Base-by-base conservation (phyloP, 2,888 invertebrate genomes). In the Oscheius myriophilus region DNA sequence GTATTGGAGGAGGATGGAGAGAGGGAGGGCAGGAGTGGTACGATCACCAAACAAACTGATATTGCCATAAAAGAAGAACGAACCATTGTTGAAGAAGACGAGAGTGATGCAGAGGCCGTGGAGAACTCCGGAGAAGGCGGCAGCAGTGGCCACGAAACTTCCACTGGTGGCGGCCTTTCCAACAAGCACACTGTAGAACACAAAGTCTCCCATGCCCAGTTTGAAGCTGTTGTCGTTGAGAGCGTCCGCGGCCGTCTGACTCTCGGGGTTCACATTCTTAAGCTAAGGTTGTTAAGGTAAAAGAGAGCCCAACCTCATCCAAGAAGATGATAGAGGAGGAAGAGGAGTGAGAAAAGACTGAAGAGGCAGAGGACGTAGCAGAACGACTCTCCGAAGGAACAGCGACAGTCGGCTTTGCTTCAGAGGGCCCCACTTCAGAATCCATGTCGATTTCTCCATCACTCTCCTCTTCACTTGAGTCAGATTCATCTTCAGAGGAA, bases 181-280 rank as follows among this genome's bases (percentile, higher is more conserved):
- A 52, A 82, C 78, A n/a, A 83, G 69, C 21, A 83, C 69, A 67
- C 80, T 74, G 72, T 83, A 83, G 75, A 83, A 83, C 39, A 83
- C 82, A 58, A 82, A 83, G 49, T 83, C 83, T 42, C 83, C 83
- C 71, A 83, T 79, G n/a, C 83, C 83, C 21, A 83, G 80, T 25
- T 61, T 61, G 61, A 49, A 49, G 18, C n/a, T 61, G 33, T 70
- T 71, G 49, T 78, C 80, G 49, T 78, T 73, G 23, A 80, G 64
- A 2, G 78, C 76, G 43, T 80, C 78, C 3, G 71, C 76, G n/a
- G 75, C 75, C 14, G 78, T 78, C 9, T 42, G 18, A 46, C 6
- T 7, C 46, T 33, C 33, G n/a, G n/a, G n/a, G n/a, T n/a, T n/a
- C n/a, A n/a, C n/a, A n/a, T n/a, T n/a, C n/a, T n/a, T n/a, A n/a